Conservation (phyloP, 2,888 invertebrate species). For the Caenorhabditis japonica region DNA sequence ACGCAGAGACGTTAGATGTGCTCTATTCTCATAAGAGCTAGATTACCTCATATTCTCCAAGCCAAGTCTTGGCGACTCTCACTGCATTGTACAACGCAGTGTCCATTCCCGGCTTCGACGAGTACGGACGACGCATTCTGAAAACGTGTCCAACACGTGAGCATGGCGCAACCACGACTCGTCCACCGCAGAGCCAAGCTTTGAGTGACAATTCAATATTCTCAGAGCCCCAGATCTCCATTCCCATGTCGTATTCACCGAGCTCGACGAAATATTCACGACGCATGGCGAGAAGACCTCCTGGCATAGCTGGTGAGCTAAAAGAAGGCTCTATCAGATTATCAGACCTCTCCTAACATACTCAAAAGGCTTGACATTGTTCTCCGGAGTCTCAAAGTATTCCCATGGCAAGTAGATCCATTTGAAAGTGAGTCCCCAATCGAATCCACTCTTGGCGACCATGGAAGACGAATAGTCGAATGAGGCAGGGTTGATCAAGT, state of each 20-base stretch:
- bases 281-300: constrained; percentile 91
- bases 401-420: constrained; percentile 86
- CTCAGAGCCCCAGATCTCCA: constrained; percentile 99
- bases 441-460: constrained; percentile 98
- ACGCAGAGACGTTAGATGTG: too few species aligned
- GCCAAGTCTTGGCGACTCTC: constrained; percentile 98
- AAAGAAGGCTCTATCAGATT: constrained; percentile 1
- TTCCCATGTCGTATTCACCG: constrained; percentile 97
- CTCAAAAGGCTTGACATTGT: constrained; percentile 80
- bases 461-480: constrained; percentile 90
- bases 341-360: too few species aligned
- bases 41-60: constrained; percentile 83
- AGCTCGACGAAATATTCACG: constrained; percentile 96
- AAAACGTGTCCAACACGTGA: constrained; percentile 97
- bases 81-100: constrained; percentile 94
- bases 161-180: constrained; percentile 93
- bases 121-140: constrained; percentile 97
- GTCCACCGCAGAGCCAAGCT: constrained; percentile 95
- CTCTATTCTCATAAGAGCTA: too few species aligned
- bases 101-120: constrained; percentile 82
- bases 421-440: constrained; percentile 98
- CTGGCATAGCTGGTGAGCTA: constrained; percentile 95
- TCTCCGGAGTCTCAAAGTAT: constrained; percentile 82
- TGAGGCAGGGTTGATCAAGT: constrained; percentile 97
- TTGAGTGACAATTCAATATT: constrained; percentile 77